Evolutionary conservation across 2,797 vertebrate species (phyloP).

Genomic region (Oryzias sinensis): DNA sequence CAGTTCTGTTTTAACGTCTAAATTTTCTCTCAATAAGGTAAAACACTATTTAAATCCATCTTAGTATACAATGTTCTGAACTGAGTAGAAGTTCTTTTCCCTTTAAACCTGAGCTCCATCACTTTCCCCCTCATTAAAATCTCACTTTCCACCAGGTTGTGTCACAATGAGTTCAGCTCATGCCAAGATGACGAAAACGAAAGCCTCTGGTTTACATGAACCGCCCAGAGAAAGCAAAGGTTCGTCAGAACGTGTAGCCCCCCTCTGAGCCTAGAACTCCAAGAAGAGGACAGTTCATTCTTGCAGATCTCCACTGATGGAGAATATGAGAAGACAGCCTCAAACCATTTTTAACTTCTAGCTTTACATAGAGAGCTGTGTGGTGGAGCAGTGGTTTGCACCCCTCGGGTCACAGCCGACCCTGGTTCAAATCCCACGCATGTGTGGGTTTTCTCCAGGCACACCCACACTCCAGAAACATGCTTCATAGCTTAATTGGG

Average conservation of each 20-base stretch:
- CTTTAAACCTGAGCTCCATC: conserved; percentile 5
- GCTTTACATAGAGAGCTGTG: neutral
- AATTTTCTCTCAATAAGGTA: no score
- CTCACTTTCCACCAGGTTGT: conserved; percentile 9
- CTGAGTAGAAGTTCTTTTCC: neutral
- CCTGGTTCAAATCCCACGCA: no score
- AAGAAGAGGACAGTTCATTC: neutral
- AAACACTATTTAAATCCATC: conserved; percentile 1
- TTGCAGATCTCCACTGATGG: neutral
- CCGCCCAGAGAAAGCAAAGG: neutral
- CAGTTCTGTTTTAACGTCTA: no score
- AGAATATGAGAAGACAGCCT: neutral
- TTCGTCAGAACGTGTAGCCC: neutral
- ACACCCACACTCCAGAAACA: no score
- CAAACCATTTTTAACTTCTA: neutral
- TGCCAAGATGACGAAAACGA: conserved; percentile 1
- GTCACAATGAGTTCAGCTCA: conserved; percentile 13
- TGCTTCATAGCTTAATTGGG: no score
- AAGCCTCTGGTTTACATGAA: conserved; percentile 2
- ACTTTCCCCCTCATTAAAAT: conserved; percentile 12
- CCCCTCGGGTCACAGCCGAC: no score
- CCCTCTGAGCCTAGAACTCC: neutral
- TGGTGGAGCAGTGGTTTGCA: no score
- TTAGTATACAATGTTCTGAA: conserved; percentile 1
- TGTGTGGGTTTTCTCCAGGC: no score